These are phyloP conservation scores for Babyrousa celebensis DNA, from an alignment of 2,797 vertebrate species.

Conservation along the genomic window DNA sequence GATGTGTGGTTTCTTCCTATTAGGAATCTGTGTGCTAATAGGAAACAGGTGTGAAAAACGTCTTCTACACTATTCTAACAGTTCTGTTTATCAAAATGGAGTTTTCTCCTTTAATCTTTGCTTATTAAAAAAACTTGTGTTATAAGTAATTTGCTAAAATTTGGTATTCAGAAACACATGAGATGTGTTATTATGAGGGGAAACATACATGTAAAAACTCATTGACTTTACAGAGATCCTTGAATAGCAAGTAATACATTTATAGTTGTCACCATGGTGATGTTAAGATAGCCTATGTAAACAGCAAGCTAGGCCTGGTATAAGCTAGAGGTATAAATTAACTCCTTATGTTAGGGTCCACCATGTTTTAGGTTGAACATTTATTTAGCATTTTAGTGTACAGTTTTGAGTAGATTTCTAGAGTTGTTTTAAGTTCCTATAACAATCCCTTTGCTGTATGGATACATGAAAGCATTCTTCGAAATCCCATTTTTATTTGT, in stretches of 20 bases:
- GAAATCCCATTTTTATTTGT: neutral
- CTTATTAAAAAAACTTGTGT: constrained; percentile 47
- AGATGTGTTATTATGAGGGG: constrained; percentile 23
- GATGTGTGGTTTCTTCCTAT: neutral
- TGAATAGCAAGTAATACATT: neutral
- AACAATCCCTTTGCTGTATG: constrained; percentile 34
- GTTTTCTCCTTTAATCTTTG: constrained; percentile 3
- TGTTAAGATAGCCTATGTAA: neutral
- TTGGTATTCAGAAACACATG: neutral
- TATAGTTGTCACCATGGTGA: constrained; percentile 45
- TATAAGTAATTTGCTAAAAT: constrained; percentile 51
- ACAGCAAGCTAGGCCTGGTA: neutral
- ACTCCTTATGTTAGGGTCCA: neutral
- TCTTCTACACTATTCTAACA: neutral
- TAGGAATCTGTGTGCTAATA: constrained; percentile 9
- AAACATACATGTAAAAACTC: neutral
- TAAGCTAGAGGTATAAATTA: constrained; percentile 15
- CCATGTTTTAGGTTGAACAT: neutral
- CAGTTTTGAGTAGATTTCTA: constrained; percentile 78
- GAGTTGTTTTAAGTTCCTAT: constrained; percentile 63
- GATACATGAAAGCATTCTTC: neutral
- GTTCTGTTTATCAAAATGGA: constrained; percentile 21
- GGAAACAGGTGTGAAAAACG: constrained; percentile 46
- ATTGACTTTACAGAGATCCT: constrained; percentile 31
- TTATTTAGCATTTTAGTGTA: constrained; percentile 50